Conservation (phyloP, 2,888 invertebrate species). For the Tanytarsus gracilentus region DNA sequence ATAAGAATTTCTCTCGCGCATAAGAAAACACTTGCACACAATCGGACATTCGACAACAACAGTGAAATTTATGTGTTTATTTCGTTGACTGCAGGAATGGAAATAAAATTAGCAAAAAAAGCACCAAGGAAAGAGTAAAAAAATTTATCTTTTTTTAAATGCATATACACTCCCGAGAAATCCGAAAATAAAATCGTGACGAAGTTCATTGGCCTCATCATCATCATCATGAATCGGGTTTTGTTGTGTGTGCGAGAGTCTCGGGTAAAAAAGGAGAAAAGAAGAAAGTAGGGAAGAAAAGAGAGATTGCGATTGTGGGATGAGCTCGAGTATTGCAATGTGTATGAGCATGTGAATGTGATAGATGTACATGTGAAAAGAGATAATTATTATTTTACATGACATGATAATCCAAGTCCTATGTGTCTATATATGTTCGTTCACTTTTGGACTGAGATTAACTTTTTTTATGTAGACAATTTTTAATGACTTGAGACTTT, state of each 20-base stretch:
- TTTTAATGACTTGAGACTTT: too few relatives aligned
- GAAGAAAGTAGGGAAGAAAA: not conserved
- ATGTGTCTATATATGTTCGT: not conserved
- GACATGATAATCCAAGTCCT: slow-evolving; percentile 4
- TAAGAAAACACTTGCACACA: not conserved
- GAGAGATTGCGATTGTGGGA: slow-evolving; percentile 1
- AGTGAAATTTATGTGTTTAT: slow-evolving; percentile 11
- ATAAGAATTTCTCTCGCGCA: too few relatives aligned
- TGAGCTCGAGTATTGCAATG: not conserved
- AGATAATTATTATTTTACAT: slow-evolving; percentile 14
- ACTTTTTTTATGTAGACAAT: too few relatives aligned
- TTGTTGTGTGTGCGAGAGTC: not conserved
- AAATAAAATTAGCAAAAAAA: slow-evolving; percentile 9
- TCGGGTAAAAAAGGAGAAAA: not conserved
- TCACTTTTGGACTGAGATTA: too few relatives aligned
- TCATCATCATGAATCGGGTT: not conserved
- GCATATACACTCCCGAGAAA: too few relatives aligned
- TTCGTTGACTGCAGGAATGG: not conserved
- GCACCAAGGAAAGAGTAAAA: too few relatives aligned
- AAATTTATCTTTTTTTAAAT: too few relatives aligned
- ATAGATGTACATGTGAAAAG: not conserved
- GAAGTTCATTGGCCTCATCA: not conserved
- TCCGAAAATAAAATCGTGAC: slow-evolving; percentile 13
- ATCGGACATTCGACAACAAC: not conserved
- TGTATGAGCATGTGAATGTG: not conserved